Percentiles rank a stretch among this genome's conserved stretches.
Evolutionary conservation across 2,888 invertebrate species (phyloP).

Genomic region (Trachelus troglodyta): DNA sequence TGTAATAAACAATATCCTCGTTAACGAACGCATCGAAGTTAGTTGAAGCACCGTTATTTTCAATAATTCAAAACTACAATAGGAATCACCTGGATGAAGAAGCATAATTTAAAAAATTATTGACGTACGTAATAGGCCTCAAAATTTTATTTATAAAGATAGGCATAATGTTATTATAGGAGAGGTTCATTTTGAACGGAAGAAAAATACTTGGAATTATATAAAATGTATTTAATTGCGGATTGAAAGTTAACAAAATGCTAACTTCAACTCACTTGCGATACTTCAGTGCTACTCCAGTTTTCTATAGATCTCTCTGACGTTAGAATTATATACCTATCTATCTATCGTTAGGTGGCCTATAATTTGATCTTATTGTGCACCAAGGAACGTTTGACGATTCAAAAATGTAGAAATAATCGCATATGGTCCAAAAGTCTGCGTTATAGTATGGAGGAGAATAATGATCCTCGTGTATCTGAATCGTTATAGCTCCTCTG

Average conservation of each 20-base stretch:
- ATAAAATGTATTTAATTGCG: background rate
- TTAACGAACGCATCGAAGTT: background rate
- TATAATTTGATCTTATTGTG: conserved; percentile 39
- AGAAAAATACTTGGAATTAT: background rate
- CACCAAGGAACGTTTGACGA: conserved; percentile 29
- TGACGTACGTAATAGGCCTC: too few species aligned
- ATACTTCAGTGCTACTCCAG: conserved; percentile 12
- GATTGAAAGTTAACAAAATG: background rate
- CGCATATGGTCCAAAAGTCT: conserved; percentile 5
- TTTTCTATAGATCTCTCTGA: conserved; percentile 28
- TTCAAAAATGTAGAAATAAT: conserved; percentile 18
- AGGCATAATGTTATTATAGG: background rate
- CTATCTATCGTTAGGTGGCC: conserved; percentile 44
- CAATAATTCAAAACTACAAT: background rate
- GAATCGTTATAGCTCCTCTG: background rate
- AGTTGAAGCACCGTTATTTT: background rate
- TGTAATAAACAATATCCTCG: background rate
- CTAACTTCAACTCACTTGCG: background rate
- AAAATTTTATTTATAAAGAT: too few species aligned
- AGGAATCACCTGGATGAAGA: background rate
- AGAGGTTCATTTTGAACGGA: background rate
- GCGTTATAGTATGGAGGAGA: background rate
- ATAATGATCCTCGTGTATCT: background rate
- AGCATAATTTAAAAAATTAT: background rate
- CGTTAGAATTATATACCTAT: conserved; percentile 32